Conservation (phyloP, 1,140 invertebrate genomes). For the Protaetia brevitarsis region DNA sequence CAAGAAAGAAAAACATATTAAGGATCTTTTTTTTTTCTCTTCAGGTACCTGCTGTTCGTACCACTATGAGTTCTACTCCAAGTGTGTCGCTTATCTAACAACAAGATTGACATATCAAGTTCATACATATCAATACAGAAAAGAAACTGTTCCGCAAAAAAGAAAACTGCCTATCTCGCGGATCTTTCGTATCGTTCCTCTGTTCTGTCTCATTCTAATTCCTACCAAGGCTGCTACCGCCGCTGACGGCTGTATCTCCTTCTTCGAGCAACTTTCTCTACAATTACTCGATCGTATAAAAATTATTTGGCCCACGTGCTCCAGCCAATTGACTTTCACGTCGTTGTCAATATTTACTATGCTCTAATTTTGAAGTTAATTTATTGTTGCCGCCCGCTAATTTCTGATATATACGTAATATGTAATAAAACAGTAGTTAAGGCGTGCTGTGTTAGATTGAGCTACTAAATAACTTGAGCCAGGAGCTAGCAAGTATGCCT, state of each 20-base stretch:
- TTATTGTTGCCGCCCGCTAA: background rate
- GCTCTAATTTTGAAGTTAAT: background rate
- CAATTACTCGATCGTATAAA: background rate
- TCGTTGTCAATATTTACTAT: background rate
- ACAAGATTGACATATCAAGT: background rate
- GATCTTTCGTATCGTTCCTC: background rate
- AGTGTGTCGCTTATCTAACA: too few relatives aligned
- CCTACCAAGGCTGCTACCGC: too few relatives aligned
- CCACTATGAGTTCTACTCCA: too few relatives aligned
- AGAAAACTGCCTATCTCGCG: background rate
- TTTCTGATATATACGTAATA: background rate
- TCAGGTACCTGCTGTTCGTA: too few relatives aligned
- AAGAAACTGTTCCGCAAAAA: background rate
- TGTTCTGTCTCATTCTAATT: background rate
- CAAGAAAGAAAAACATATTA: too few relatives aligned
- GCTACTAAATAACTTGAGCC: background rate
- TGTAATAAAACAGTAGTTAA: background rate
- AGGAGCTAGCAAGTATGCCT: too few relatives aligned
- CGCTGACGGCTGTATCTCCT: background rate
- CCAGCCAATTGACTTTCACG: background rate
- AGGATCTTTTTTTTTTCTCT: too few relatives aligned
- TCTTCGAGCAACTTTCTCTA: background rate
- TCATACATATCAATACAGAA: background rate
- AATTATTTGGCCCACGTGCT: conserved; percentile 8
- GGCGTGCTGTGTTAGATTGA: background rate